Conservation (phyloP, 2,888 invertebrate genomes). For the Anarsia innoxiella region DNA sequence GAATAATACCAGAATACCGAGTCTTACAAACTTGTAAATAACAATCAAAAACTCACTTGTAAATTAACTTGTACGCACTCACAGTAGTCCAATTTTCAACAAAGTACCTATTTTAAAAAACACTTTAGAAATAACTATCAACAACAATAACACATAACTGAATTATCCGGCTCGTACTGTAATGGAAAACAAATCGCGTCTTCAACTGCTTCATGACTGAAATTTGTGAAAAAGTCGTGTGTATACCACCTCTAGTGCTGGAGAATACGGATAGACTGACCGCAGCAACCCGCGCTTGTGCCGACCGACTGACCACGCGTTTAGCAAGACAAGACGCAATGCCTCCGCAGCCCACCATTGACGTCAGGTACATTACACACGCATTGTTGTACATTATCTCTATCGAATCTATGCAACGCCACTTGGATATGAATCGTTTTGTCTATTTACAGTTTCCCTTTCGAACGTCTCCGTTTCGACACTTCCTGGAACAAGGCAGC, state of each 20-base stretch:
- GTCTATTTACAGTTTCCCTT: slow-evolving; percentile 30
- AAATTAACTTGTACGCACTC: too few species aligned
- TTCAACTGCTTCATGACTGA: slow-evolving; percentile 6
- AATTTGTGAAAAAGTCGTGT: slow-evolving; percentile 2
- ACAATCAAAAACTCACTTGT: too few species aligned
- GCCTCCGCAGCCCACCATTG: slow-evolving; percentile 34
- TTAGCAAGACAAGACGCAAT: slow-evolving; percentile 46
- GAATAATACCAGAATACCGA: too few species aligned
- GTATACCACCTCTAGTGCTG: slow-evolving; percentile 29
- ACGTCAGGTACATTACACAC: slow-evolving; percentile 46
- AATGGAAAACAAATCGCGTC: too few species aligned
- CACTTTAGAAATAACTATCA: too few species aligned
- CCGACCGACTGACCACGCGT: slow-evolving; percentile 54
- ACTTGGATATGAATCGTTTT: slow-evolving; percentile 23
- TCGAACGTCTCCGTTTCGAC: slow-evolving; percentile 24
- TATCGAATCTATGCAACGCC: slow-evolving; percentile 51
- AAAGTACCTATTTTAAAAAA: too few species aligned
- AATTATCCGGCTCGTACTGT: too few species aligned
- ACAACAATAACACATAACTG: too few species aligned
- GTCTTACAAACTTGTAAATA: too few species aligned
- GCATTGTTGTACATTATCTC: slow-evolving; percentile 62
- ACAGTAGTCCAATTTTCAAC: too few species aligned
- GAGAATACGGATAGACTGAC: slow-evolving; percentile 42
- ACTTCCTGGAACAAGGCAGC: too few species aligned
- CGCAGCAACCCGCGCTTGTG: slow-evolving; percentile 34